These are phyloP conservation scores for Eulemur rufifrons DNA, from an alignment of 2,113 vertebrate species.

Conservation along the genomic window DNA sequence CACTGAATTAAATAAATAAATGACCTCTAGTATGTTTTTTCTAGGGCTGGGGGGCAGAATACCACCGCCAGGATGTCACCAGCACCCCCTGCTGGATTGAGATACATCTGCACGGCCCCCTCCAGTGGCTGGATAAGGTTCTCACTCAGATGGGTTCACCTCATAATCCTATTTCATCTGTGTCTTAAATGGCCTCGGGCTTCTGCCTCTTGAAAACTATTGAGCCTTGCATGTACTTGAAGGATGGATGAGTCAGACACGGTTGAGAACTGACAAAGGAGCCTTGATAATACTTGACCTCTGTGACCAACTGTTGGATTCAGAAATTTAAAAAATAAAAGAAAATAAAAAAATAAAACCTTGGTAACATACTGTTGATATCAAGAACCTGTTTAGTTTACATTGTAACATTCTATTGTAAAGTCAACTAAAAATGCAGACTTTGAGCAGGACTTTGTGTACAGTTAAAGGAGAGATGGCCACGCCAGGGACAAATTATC, in stretches of 20 bases:
- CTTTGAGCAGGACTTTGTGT: conserved; percentile 74
- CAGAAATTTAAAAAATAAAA: conserved; percentile 64
- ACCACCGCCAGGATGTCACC: conserved; percentile 98
- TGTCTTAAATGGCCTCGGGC: conserved; percentile 89
- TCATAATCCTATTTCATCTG: conserved; percentile 98
- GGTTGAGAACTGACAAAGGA: conserved; percentile 86
- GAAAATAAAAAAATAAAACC: neutral
- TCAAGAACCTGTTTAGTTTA: conserved; percentile 88
- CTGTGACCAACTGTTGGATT: conserved; percentile 96
- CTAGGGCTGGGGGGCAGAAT: conserved; percentile 99
- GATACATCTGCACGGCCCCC: conserved; percentile 97
- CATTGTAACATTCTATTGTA: conserved; percentile 85
- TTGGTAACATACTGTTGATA: conserved; percentile 79
- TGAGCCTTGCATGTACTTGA: conserved; percentile 94
- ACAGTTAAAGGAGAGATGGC: conserved; percentile 73
- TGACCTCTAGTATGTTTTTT: conserved; percentile 62
- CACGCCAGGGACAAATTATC: conserved; percentile 70
- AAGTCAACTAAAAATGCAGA: conserved; percentile 77
- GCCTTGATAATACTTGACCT: conserved; percentile 96
- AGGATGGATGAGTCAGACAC: conserved; percentile 92
- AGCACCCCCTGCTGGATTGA: conserved; percentile 99
- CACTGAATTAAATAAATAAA: neutral
- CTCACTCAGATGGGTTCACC: conserved; percentile 99
- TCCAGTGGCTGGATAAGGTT: conserved; percentile 99
- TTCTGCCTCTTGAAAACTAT: conserved; percentile 80